phyloP scores from a whole-genome alignment of 1,140 invertebrate species.

The Drosophila melanogaster region DNA sequence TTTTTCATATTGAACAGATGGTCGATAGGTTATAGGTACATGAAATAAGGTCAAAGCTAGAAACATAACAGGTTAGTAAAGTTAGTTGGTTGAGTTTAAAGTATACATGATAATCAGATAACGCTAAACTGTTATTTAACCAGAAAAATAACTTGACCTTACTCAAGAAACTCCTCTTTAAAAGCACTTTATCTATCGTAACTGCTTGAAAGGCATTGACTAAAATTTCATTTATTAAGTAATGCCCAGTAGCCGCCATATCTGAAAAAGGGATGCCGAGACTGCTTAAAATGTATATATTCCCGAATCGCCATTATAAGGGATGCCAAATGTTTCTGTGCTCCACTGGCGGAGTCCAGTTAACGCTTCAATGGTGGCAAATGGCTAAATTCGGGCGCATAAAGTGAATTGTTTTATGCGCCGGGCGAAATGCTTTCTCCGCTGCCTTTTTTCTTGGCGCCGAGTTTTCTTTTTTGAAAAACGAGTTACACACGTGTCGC shows the following conservation, averaged over 20 bases:
- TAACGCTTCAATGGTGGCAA: constrained; percentile 75
- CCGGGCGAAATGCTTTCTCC: constrained; percentile 36
- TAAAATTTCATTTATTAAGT: constrained; percentile 68
- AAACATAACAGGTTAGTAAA: neutral
- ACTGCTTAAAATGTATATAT: constrained; percentile 79
- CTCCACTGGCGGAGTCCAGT: constrained; percentile 34
- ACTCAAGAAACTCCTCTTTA: neutral
- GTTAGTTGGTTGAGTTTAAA: neutral
- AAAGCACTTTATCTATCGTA: constrained; percentile 2
- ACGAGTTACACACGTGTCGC: constrained; percentile 82
- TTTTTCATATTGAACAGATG: constrained; percentile 44
- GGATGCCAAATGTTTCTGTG: constrained; percentile 33
- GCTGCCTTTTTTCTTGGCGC: neutral
- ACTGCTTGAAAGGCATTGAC: constrained; percentile 63
- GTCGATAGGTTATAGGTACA: constrained; percentile 30
- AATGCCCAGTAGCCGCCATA: constrained; percentile 22
- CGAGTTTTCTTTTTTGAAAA: constrained; percentile 57
- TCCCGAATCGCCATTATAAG: constrained; percentile 55
- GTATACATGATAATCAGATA: neutral
- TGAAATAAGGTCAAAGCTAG: constrained; percentile 33
- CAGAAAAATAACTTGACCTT: too few species aligned
- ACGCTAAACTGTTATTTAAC: too few species aligned
- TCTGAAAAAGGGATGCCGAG: constrained; percentile 16
- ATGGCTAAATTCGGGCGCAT: constrained; percentile 80
- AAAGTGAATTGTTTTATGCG: constrained; percentile 80